Conservation (phyloP, 2,113 vertebrate genomes). For the Cariama cristata region DNA sequence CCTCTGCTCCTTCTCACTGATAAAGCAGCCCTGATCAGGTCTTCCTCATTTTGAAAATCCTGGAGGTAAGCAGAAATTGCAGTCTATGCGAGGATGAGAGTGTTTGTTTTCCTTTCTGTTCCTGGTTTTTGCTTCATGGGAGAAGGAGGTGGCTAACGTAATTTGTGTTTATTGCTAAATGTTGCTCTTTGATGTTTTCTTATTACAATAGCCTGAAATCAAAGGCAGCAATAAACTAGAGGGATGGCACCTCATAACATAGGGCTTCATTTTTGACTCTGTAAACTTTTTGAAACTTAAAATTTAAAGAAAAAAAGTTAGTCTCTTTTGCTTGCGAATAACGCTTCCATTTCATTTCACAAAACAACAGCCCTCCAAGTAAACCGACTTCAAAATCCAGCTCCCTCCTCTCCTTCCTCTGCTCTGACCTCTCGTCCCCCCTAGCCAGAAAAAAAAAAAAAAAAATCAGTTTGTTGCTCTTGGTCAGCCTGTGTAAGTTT, state of each 20-base stretch:
- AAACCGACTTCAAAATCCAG: slow-evolving; percentile 16
- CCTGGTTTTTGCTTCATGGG: not conserved
- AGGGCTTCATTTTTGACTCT: not conserved
- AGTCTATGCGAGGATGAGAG: not conserved
- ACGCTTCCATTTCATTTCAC: not conserved
- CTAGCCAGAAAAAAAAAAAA: not conserved
- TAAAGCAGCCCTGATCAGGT: not conserved
- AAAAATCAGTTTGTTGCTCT: not conserved
- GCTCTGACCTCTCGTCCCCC: not conserved
- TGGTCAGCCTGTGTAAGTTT: not conserved
- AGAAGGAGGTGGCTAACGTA: not conserved
- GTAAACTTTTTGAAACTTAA: not conserved
- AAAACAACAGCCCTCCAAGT: not conserved
- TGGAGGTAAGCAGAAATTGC: not conserved
- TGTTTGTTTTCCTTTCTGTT: not conserved
- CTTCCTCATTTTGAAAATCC: not conserved
- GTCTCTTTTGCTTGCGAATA: not conserved
- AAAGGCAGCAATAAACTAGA: slow-evolving; percentile 24
- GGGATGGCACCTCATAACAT: not conserved
- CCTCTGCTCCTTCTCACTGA: not conserved
- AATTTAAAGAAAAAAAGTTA: not conserved
- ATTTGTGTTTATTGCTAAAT: slow-evolving; percentile 49
- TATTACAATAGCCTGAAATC: slow-evolving; percentile 17
- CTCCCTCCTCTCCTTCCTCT: not conserved
- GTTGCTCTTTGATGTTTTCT: slow-evolving; percentile 35